Conservation (phyloP, 2,888 invertebrate species). For the Octodonta nipae region DNA sequence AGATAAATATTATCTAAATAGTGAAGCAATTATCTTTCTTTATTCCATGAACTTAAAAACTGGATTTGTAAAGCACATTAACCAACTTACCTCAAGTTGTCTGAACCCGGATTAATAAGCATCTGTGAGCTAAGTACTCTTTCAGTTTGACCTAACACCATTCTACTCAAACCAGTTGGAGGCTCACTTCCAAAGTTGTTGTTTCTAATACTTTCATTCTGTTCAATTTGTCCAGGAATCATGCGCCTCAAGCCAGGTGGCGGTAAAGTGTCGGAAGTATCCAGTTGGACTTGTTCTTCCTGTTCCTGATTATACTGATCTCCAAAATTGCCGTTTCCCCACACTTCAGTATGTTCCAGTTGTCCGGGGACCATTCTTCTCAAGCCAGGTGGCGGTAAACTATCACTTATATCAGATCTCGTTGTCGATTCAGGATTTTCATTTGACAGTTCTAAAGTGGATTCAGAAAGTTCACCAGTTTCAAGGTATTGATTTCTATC, state of each 20-base stretch:
- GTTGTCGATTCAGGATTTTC: not conserved
- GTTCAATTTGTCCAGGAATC: slow-evolving; percentile 55
- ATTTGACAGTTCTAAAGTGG: too few relatives aligned
- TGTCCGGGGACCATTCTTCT: slow-evolving; percentile 54
- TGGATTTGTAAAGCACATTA: too few relatives aligned
- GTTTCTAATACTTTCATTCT: not conserved
- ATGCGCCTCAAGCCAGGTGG: slow-evolving; percentile 52
- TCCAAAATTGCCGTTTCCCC: slow-evolving; percentile 5
- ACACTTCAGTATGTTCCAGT: slow-evolving; percentile 38
- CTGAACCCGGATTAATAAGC: too few relatives aligned
- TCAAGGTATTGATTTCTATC: slow-evolving; percentile 66
- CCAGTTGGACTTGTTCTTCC: too few relatives aligned
- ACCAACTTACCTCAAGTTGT: too few relatives aligned
- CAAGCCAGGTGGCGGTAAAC: slow-evolving; percentile 49
- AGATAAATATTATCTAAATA: too few relatives aligned
- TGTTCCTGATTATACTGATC: slow-evolving; percentile 8
- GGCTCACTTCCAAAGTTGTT: too few relatives aligned
- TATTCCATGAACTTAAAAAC: too few relatives aligned
- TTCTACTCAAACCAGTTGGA: too few relatives aligned
- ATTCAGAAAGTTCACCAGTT: slow-evolving; percentile 57
- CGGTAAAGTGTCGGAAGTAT: slow-evolving; percentile 37
- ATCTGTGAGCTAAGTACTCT: slow-evolving; percentile 19
- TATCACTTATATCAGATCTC: slow-evolving; percentile 25
- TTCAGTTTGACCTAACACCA: slow-evolving; percentile 44
- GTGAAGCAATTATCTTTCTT: too few relatives aligned